Evolutionary conservation across 2,113 vertebrate species (phyloP).

Genomic region (Platycercus adscitus): DNA sequence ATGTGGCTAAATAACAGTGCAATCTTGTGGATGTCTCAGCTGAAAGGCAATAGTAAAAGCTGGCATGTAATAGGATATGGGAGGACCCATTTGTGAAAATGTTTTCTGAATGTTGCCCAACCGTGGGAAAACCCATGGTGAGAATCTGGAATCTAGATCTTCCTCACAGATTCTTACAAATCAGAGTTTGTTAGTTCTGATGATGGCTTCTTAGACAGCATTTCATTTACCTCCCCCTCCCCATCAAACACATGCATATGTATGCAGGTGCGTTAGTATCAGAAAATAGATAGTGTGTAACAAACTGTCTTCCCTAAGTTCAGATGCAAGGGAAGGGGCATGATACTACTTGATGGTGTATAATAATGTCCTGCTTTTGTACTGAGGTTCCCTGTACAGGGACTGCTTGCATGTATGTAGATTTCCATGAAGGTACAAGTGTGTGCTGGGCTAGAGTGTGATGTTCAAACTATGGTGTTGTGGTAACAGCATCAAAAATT

Average conservation of each 20-base stretch:
- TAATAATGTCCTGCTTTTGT: neutral
- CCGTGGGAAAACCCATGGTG: neutral
- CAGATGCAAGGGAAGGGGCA: neutral
- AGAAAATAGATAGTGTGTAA: neutral
- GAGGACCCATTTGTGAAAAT: neutral
- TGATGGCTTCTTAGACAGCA: neutral
- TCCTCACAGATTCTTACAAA: neutral
- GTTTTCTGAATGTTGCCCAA: neutral
- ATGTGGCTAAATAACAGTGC: neutral
- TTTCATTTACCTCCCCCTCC: neutral
- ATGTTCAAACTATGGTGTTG: neutral
- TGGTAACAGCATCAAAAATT: neutral
- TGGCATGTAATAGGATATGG: neutral
- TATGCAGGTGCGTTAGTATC: neutral
- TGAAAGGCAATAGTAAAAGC: neutral
- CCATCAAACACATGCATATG: rapidly evolving
- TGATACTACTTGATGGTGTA: neutral
- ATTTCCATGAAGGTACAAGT: rapidly evolving
- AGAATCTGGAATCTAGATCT: neutral
- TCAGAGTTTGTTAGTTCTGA: neutral
- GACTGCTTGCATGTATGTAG: rapidly evolving
- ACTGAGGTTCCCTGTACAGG: neutral
- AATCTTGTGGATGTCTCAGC: neutral
- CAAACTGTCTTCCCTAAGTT: neutral
- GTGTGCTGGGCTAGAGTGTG: neutral